phyloP scores from a whole-genome alignment of 2,888 invertebrate species.

The Phaonia tiefii region DNA sequence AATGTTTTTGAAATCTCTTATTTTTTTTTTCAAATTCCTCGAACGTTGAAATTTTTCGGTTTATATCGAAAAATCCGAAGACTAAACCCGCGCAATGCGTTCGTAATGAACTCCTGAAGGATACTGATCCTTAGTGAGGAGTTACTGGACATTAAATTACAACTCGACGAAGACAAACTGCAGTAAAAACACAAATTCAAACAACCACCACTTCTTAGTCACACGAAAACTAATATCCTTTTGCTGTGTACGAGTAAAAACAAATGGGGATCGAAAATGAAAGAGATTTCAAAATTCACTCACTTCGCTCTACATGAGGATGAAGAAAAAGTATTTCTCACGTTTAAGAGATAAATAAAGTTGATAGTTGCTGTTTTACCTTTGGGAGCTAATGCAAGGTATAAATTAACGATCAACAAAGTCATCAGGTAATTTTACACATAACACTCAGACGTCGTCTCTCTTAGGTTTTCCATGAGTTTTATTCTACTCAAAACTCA shows the following conservation, averaged over 20 bases:
- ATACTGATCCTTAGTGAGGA: conserved; percentile 61
- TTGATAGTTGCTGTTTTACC: conserved; percentile 22
- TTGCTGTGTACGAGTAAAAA: neutral
- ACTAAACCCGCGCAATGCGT: conserved; percentile 36
- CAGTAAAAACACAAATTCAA: conserved; percentile 8
- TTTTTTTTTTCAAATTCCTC: conserved; percentile 39
- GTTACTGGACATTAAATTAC: conserved; percentile 43
- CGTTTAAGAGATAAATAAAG: neutral
- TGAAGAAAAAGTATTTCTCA: neutral
- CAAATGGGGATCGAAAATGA: neutral
- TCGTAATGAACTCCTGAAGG: conserved; percentile 58
- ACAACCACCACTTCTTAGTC: conserved; percentile 23
- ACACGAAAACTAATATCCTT: conserved; percentile 54
- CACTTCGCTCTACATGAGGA: too few species aligned
- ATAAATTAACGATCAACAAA: too few species aligned
- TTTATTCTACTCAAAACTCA: too few species aligned
- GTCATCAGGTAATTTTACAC: too few species aligned
- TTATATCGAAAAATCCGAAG: conserved; percentile 46
- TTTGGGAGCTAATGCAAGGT: neutral
- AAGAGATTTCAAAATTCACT: neutral
- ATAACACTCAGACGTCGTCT: too few species aligned
- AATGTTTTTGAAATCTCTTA: conserved; percentile 59
- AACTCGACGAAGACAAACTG: conserved; percentile 45
- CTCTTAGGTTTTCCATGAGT: too few species aligned
- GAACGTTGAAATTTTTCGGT: too few species aligned